Evolutionary conservation across 1,140 invertebrate species (phyloP).

Genomic region (Sitophilus oryzae): DNA sequence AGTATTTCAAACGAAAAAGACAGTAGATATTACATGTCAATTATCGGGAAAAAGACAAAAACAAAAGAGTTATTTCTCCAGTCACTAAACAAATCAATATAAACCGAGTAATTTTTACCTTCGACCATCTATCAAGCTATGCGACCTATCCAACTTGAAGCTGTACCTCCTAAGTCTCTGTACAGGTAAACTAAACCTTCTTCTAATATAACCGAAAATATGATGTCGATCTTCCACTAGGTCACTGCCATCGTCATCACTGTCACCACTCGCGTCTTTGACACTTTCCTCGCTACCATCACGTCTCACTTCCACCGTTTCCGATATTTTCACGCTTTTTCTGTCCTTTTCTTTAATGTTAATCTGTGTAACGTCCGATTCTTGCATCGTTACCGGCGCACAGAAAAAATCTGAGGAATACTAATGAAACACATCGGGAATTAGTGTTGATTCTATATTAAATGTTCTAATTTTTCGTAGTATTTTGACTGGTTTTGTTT

Average conservation of each 20-base stretch:
- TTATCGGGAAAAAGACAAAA: too few relatives aligned
- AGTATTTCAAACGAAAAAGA: too few relatives aligned
- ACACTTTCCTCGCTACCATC: not conserved
- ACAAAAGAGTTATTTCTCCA: too few relatives aligned
- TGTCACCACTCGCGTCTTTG: not conserved
- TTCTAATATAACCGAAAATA: slow-evolving; percentile 8
- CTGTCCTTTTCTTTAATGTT: not conserved
- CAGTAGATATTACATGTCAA: too few relatives aligned
- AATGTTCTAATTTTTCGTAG: too few relatives aligned
- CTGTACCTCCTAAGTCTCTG: slow-evolving; percentile 20
- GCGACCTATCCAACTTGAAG: slow-evolving; percentile 13
- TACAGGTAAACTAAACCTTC: slow-evolving; percentile 29
- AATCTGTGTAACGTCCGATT: not conserved
- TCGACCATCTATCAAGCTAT: slow-evolving; percentile 8
- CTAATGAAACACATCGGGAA: too few relatives aligned
- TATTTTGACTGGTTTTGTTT: too few relatives aligned
- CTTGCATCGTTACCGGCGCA: too few relatives aligned
- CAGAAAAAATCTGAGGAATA: too few relatives aligned
- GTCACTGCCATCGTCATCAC: not conserved
- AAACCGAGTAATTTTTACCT: too few relatives aligned
- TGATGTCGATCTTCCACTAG: not conserved
- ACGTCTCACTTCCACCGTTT: not conserved
- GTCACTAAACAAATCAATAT: too few relatives aligned
- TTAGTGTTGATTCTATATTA: too few relatives aligned
- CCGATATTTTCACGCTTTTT: slow-evolving; percentile 13